Percentiles rank a stretch among this genome's conserved stretches.
These are phyloP conservation scores for Onychostoma macrolepis DNA, from an alignment of 2,113 vertebrate species.

Conservation along the genomic window DNA sequence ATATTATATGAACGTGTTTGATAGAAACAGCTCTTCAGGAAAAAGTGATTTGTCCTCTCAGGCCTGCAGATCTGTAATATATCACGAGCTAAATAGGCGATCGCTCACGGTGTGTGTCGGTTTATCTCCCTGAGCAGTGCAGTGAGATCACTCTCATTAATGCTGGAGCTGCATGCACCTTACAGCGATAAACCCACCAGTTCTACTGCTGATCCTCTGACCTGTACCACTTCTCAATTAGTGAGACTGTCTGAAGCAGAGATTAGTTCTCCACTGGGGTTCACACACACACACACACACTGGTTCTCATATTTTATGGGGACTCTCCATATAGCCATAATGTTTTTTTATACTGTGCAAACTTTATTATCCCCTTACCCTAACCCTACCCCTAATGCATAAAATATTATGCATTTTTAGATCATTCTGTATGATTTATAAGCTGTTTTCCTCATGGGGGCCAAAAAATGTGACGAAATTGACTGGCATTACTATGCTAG, in stretches of 20 bases:
- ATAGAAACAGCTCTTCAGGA: background rate
- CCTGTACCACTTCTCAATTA: slow-evolving; percentile 25
- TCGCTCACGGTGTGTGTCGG: background rate
- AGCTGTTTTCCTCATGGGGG: background rate
- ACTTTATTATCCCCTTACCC: background rate
- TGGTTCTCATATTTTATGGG: background rate
- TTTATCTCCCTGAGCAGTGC: slow-evolving; percentile 20
- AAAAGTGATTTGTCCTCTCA: background rate
- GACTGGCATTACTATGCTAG: too few species aligned
- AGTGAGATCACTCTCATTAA: slow-evolving; percentile 37
- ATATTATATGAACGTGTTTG: background rate
- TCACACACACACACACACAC: background rate
- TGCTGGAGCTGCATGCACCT: background rate
- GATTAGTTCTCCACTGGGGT: slow-evolving; percentile 6
- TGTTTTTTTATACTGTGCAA: background rate
- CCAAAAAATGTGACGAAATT: too few species aligned
- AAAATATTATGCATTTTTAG: background rate
- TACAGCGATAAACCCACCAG: slow-evolving; percentile 21
- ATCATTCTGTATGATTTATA: too few species aligned
- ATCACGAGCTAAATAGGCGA: background rate
- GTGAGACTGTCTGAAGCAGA: background rate
- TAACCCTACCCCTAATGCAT: background rate
- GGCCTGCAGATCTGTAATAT: background rate
- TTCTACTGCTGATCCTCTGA: slow-evolving; percentile 28
- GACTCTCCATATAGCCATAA: background rate